These are phyloP conservation scores for Aurelia aurita complex sp. Pacific DNA, from an alignment of 30 jellyfish, hydroid and myxozoan species.

Conservation along the genomic window DNA sequence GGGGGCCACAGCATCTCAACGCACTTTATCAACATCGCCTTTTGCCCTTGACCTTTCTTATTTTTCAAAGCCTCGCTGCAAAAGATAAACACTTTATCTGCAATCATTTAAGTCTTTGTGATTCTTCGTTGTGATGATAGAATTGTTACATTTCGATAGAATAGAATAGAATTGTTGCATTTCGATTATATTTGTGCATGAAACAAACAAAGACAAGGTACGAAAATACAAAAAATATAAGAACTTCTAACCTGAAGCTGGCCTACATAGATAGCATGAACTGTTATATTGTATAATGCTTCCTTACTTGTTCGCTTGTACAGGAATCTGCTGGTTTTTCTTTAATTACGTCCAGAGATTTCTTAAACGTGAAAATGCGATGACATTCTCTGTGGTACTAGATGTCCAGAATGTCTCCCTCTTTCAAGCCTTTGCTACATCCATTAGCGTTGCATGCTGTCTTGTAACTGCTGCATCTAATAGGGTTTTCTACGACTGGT, in stretches of 20 bases:
- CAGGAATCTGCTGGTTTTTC: conserved; percentile 13
- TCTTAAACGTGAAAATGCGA: conserved; percentile 14
- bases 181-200: no score
- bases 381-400: conserved; percentile 23
- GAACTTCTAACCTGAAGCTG: no score
- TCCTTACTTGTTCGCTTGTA: background rate
- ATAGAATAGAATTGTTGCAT: no score
- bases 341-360: conserved; percentile 2
- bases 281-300: no score
- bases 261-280: no score
- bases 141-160: no score
- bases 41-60: background rate
- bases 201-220: no score
- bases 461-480: no score
- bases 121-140: conserved; percentile 13
- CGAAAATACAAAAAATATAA: no score
- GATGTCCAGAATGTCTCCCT: conserved; percentile 16
- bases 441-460: no score
- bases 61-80: conserved; percentile 11
- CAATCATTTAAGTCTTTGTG: background rate
- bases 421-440: conserved; percentile 3
- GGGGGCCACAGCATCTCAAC: no score
- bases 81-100: conserved; percentile 13
- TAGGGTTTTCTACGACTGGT: conserved; percentile 16
- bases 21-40: no score